Conservation (phyloP, 2,797 vertebrate species). For the Heliangelus exortis region DNA sequence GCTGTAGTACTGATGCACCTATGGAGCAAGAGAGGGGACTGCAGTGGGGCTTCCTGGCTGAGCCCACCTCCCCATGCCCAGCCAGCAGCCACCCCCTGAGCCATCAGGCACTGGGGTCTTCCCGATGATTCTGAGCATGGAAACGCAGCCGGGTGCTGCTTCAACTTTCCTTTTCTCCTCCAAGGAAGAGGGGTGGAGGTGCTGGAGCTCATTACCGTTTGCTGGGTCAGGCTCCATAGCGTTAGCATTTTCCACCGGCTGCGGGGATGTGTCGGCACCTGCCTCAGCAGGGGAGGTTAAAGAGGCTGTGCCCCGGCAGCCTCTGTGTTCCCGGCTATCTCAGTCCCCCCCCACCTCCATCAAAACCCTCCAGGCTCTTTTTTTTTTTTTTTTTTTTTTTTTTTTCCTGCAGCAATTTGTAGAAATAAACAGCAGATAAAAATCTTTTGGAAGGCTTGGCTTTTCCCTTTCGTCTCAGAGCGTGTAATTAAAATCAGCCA, state of each 20-base stretch:
- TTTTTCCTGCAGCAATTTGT: slow-evolving; percentile 54
- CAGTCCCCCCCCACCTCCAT: slow-evolving; percentile 76
- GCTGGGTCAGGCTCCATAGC: slow-evolving; percentile 72
- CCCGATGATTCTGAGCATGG: neutral
- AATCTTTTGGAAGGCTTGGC: slow-evolving; percentile 59
- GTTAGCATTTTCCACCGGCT: slow-evolving; percentile 62
- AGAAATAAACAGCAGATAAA: slow-evolving; percentile 71
- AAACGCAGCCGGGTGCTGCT: neutral
- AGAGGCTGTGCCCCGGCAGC: slow-evolving; percentile 64
- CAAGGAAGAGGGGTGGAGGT: neutral
- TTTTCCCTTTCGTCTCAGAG: slow-evolving; percentile 30
- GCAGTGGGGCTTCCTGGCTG: neutral
- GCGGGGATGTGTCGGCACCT: slow-evolving; percentile 79
- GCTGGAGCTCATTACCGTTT: slow-evolving; percentile 74
- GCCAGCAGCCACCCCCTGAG: neutral
- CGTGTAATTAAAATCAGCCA: slow-evolving; percentile 43
- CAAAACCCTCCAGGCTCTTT: slow-evolving; percentile 65
- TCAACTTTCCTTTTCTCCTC: neutral
- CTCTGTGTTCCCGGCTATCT: slow-evolving; percentile 65
- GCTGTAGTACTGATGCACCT: slow-evolving; percentile 99
- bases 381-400: too few relatives aligned
- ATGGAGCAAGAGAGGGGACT: slow-evolving; percentile 12
- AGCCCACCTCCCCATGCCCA: neutral
- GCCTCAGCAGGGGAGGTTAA: slow-evolving; percentile 69
- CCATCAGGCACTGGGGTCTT: neutral